Percentiles rank a stretch among this genome's conserved stretches.
Conservation (phyloP, 1,140 invertebrate species). For the Ceratina japonica region DNA sequence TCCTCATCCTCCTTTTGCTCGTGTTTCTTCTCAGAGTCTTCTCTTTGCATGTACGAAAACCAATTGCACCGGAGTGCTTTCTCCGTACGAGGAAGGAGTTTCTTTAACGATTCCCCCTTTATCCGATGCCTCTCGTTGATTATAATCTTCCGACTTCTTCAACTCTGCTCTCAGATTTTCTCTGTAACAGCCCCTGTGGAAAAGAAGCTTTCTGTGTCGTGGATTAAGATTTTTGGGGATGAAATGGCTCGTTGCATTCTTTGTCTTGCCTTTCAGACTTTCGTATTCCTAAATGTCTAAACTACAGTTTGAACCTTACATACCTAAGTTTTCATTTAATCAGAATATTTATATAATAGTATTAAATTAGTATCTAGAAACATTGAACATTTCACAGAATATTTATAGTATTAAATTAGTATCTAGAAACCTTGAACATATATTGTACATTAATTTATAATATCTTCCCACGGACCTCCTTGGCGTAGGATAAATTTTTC, state of each 20-base stretch:
- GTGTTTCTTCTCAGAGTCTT: slow-evolving; percentile 39
- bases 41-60: slow-evolving; percentile 35
- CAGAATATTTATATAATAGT: no score
- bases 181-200: no score
- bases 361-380: no score
- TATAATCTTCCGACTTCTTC: slow-evolving; percentile 6
- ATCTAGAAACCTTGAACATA: no score
- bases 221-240: not conserved
- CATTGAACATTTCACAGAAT: no score
- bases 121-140: slow-evolving; percentile 3
- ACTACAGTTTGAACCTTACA: no score
- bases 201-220: not conserved
- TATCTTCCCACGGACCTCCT: no score
- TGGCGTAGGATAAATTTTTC: no score
- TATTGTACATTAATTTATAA: no score
- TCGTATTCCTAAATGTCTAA: no score
- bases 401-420: no score
- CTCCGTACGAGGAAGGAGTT: slow-evolving; percentile 12
- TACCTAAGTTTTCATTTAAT: no score
- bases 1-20: not conserved
- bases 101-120: slow-evolving; percentile 51
- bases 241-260: not conserved
- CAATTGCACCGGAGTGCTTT: slow-evolving; percentile 61
- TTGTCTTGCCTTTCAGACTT: not conserved
- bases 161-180: not conserved